phyloP scores from a whole-genome alignment of 2,888 invertebrate species.

The Drepanosiphum platanoidis region DNA sequence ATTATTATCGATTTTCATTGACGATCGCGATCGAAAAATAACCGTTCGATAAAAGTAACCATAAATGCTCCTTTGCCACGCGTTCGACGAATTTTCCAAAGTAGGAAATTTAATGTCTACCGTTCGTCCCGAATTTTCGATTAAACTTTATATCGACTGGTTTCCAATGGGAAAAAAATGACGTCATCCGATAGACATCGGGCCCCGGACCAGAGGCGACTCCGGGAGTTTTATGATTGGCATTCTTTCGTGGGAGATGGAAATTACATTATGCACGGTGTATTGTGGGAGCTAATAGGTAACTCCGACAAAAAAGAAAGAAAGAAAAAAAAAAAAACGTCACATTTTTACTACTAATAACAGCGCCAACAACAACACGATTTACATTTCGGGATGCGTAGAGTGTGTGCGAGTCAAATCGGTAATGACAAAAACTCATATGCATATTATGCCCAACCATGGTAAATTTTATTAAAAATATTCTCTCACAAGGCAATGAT shows the following conservation, averaged over 20 bases:
- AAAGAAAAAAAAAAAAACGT: constrained; percentile 45
- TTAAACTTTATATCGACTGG: background rate
- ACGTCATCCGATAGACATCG: constrained; percentile 25
- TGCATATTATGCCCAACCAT: constrained; percentile 47
- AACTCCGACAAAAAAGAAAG: constrained; percentile 37
- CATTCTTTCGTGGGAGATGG: constrained; percentile 61
- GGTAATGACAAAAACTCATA: constrained; percentile 62
- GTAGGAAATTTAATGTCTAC: background rate
- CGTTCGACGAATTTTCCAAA: background rate
- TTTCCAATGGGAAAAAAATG: constrained; percentile 40
- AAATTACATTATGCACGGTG: constrained; percentile 62
- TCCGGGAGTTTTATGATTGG: constrained; percentile 52
- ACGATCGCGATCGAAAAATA: background rate
- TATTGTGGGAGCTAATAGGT: constrained; percentile 60
- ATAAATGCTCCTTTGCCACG: background rate
- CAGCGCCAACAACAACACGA: constrained; percentile 58
- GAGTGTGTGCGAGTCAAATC: constrained; percentile 61
- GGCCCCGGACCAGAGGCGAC: constrained; percentile 51
- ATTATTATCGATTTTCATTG: background rate
- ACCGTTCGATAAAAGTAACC: background rate
- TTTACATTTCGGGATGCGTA: constrained; percentile 58
- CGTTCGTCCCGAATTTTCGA: constrained; percentile 15
- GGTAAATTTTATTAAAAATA: constrained; percentile 59
- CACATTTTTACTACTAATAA: constrained; percentile 61
- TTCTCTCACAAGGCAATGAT: constrained; percentile 47